Conservation (phyloP, 2,113 vertebrate species). For the Pseudopipra pipra region DNA sequence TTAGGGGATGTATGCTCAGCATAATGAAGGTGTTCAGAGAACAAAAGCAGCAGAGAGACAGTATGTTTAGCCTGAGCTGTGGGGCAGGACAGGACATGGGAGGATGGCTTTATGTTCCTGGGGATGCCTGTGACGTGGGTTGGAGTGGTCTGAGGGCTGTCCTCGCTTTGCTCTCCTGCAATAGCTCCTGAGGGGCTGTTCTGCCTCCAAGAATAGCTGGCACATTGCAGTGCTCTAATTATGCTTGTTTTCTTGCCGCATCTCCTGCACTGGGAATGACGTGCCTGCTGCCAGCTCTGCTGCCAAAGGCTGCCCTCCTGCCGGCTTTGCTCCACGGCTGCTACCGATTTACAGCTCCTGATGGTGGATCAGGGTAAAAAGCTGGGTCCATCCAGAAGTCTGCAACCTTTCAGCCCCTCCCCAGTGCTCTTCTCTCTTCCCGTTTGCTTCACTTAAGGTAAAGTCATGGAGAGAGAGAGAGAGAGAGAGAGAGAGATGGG, state of each 20-base stretch:
- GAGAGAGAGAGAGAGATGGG: too few relatives aligned
- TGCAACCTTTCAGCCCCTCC: neutral
- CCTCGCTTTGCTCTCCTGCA: neutral
- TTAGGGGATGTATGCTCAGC: neutral
- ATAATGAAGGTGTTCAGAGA: neutral
- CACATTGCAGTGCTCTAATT: constrained; percentile 26
- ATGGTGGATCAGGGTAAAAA: neutral
- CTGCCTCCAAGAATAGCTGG: constrained; percentile 51
- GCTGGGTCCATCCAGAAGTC: neutral
- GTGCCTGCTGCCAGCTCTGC: neutral
- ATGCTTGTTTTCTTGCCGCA: neutral
- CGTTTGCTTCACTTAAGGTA: neutral
- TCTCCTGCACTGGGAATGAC: neutral
- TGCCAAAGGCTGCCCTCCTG: neutral
- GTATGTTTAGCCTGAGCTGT: neutral
- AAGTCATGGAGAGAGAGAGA: neutral
- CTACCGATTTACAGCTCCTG: neutral
- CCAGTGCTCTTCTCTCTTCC: neutral
- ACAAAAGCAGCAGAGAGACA: neutral
- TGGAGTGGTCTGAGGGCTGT: neutral
- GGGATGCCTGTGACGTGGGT: constrained; percentile 18
- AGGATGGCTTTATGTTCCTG: neutral
- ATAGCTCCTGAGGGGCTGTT: constrained; percentile 20
- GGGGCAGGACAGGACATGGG: neutral
- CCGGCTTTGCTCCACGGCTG: neutral